Base-by-base conservation (phyloP, 2,797 vertebrate species). In the Lagodon rhomboides region DNA sequence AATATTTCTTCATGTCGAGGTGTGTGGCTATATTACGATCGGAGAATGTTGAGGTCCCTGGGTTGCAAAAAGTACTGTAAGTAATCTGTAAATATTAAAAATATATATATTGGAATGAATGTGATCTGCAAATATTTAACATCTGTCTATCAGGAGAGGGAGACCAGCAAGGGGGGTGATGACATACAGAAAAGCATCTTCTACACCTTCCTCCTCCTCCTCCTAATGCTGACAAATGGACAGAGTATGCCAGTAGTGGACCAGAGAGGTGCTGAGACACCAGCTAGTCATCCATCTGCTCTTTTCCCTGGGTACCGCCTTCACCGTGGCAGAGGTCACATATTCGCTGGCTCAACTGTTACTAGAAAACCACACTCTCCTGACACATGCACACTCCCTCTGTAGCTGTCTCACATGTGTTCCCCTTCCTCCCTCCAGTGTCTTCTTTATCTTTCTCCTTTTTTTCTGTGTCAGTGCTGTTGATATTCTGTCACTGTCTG, bases 281-380 rank as follows among this genome's bases (percentile, higher is more conserved):
- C 77, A 90, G 74, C 85, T 79, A 85, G 81, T 78, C 87, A 86
- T 91, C 91, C 86, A 90, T 92, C 89, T 92, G 91, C 82, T 86
- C 54, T 58, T 68, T 81, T 93, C 87, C 91, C 86, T 49, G 1
- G 75, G 73, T 25, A 4, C 75, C 41, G 67, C 68, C 82, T 77
- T 79, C 59, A 47, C 74, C 6, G 34, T 85, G 77, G 80, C 85
- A 88, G 76, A 90, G 90, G 91, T 90, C 90, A 91, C 80, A 83
- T 4, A 81, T 66, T 83, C 59, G 76, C 87, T 83, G 79, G 86
- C 86, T 91, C 75, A 75, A 85, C 80, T 76, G 77, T 77, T 87
- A 85, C 75, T 58, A 84, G 78, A 86, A 73, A 79, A 75, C 54
- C 75, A 83, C 64, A 73, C 76, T 76, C 70, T 58, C 66, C 76